A percentile compares a stretch with the other conserved stretches of the same genome.
Evolutionary conservation across 2,888 invertebrate species (phyloP).

Genomic region (Pristionchus fissidentatus): DNA sequence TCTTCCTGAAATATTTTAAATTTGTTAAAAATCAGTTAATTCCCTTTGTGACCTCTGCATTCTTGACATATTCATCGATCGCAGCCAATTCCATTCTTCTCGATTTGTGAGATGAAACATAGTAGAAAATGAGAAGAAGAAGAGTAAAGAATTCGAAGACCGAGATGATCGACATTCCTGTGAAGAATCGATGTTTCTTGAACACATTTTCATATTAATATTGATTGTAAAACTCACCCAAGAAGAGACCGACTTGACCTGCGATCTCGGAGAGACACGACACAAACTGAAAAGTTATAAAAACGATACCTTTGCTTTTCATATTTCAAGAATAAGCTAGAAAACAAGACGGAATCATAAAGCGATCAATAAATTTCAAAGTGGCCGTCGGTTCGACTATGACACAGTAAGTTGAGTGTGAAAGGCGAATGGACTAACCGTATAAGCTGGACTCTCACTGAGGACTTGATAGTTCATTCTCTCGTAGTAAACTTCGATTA

Average conservation of each 20-base stretch:
- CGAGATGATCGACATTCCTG: constrained; percentile 62
- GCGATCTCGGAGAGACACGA: constrained; percentile 77
- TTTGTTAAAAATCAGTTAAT: background rate
- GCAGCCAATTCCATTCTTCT: constrained; percentile 56
- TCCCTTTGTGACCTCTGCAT: background rate
- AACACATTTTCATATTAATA: background rate
- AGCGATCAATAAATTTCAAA: background rate
- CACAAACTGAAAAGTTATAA: constrained; percentile 69
- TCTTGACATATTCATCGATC: constrained; percentile 54
- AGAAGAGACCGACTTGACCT: constrained; percentile 76
- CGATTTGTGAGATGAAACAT: constrained; percentile 56
- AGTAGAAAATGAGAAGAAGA: constrained; percentile 53
- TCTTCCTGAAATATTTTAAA: background rate
- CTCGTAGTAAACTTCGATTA: constrained; percentile 76
- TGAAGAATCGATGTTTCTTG: background rate
- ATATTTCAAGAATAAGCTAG: too few species aligned
- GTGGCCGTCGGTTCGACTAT: background rate
- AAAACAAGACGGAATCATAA: too few species aligned
- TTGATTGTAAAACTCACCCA: constrained; percentile 57
- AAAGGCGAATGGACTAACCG: constrained; percentile 53
- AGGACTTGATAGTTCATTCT: constrained; percentile 75
- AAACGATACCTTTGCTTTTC: too few species aligned
- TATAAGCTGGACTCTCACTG: constrained; percentile 67
- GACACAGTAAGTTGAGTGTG: background rate
- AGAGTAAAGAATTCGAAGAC: constrained; percentile 57